These are phyloP conservation scores for Pelecanoides urinatrix DNA, from an alignment of 2,113 vertebrate species.

Conservation along the genomic window DNA sequence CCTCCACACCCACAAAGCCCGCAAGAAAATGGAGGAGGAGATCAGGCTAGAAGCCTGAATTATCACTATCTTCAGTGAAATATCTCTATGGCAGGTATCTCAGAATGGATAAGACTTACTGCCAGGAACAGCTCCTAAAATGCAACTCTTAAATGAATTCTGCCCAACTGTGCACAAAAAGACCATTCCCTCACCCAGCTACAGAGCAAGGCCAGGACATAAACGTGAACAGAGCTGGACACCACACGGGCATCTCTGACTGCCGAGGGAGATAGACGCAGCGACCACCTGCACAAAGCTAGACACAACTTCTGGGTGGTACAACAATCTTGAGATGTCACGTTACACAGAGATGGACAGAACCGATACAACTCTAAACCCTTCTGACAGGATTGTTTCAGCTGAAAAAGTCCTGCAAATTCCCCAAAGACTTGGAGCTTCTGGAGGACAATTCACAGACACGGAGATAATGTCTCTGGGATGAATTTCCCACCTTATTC, in stretches of 20 bases:
- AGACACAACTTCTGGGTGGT: not conserved
- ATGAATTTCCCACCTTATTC: slow-evolving; percentile 68
- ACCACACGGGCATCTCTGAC: not conserved
- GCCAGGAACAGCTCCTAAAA: not conserved
- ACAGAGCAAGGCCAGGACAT: not conserved
- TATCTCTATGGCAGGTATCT: not conserved
- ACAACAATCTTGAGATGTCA: not conserved
- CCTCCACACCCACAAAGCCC: not conserved
- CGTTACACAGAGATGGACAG: not conserved
- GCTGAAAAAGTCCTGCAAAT: not conserved
- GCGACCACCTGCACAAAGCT: not conserved
- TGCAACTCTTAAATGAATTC: not conserved
- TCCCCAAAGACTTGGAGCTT: not conserved
- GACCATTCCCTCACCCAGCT: not conserved
- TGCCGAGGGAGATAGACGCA: not conserved
- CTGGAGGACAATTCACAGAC: not conserved
- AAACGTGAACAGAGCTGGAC: not conserved
- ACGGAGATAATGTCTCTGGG: not conserved
- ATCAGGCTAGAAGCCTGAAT: not conserved
- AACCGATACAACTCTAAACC: not conserved
- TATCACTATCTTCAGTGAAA: not conserved
- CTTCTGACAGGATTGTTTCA: not conserved
- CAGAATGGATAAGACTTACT: not conserved
- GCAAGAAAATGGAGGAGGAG: not conserved
- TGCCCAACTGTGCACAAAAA: not conserved